Conservation (phyloP, 2,113 vertebrate species). For the Scytalopus superciliaris region DNA sequence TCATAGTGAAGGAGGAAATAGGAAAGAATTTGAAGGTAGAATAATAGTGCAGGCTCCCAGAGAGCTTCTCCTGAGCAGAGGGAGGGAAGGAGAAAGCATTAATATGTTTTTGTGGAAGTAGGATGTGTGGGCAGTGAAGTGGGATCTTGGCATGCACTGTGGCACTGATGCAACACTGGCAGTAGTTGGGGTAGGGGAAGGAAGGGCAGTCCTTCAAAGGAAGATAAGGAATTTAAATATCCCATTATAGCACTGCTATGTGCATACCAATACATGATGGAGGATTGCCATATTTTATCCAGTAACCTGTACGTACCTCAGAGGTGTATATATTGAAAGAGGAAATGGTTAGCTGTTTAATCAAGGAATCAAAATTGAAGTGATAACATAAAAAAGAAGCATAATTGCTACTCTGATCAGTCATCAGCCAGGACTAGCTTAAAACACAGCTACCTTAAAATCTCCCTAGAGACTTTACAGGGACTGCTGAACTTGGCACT, state of each 20-base stretch:
- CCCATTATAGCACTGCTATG: not conserved
- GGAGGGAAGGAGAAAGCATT: not conserved
- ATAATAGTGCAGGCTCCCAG: not conserved
- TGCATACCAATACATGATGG: not conserved
- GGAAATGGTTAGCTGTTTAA: conserved; percentile 4
- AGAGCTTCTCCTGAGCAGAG: not conserved
- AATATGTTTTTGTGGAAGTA: not conserved
- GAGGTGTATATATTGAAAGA: not conserved
- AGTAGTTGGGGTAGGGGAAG: not conserved
- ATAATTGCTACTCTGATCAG: conserved; percentile 7
- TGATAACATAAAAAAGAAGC: not conserved
- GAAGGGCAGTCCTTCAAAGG: not conserved
- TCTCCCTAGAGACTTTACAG: not conserved
- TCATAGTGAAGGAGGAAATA: not conserved
- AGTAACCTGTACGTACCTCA: not conserved
- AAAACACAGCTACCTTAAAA: not conserved
- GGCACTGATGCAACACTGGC: not conserved
- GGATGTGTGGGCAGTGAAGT: rapidly evolving
- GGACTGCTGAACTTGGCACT: not conserved
- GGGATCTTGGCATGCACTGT: not conserved
- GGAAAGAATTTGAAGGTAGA: not conserved
- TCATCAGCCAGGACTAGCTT: not conserved
- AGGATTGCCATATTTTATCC: not conserved
- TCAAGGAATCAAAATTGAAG: conserved; percentile 19
- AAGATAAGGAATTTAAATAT: not conserved